Conservation (phyloP, 1,140 invertebrate genomes). For the Argopecten irradians region DNA sequence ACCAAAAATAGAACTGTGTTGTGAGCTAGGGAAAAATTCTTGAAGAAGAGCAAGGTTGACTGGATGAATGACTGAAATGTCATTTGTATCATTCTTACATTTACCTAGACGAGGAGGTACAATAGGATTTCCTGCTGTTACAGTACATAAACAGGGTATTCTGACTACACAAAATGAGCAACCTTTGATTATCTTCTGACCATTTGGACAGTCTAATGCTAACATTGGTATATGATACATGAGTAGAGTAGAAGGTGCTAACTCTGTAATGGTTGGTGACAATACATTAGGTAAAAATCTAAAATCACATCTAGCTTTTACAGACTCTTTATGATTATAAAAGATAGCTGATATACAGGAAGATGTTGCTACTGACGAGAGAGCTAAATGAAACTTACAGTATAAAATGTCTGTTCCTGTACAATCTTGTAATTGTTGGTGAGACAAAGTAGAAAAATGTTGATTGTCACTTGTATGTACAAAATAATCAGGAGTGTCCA, state of each 20-base stretch:
- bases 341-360: neutral
- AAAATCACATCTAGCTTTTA: neutral
- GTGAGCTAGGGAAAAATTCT: slow-evolving; percentile 10
- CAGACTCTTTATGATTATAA: neutral
- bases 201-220: neutral
- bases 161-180: slow-evolving; percentile 20
- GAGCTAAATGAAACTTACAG: neutral
- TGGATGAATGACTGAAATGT: slow-evolving; percentile 11
- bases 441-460: neutral
- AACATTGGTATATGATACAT: neutral
- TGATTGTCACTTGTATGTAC: neutral
- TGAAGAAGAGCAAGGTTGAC: slow-evolving; percentile 33
- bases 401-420: neutral
- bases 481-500: slow-evolving; percentile 20
- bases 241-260: neutral
- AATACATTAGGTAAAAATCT: slow-evolving; percentile 19
- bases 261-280: neutral
- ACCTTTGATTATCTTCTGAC: neutral
- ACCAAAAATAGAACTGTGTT: neutral
- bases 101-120: neutral
- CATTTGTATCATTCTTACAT: slow-evolving; percentile 26
- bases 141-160: slow-evolving; percentile 7
- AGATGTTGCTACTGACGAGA: neutral
- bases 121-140: neutral
- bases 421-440: slow-evolving; percentile 5